Evolutionary conservation across 2,888 invertebrate genomes (phyloP), one percentile per base, ranked within the genome.

Genomic region (Tridacna gigas): DNA sequence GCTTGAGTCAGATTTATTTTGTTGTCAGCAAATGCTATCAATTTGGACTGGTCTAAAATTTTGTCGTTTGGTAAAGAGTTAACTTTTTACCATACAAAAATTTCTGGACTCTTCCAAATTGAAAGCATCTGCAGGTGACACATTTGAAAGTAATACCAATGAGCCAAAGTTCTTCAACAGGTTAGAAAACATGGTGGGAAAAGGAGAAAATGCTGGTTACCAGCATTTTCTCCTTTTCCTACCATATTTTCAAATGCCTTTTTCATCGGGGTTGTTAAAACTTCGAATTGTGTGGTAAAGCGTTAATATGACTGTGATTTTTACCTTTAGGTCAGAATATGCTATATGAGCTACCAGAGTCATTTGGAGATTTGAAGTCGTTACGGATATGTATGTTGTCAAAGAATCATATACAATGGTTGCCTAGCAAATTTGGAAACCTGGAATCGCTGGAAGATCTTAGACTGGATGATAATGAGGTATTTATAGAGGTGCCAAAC

Each of bases 381-480:
- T 84, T 93, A 22, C 86, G 87, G 60, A 82, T 91, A 9, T 92
- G 92, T 81, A 82, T 89, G 71, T 74, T 93, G 67, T 92, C 93
- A 25, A 91, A 90, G 80, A 93, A 93, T 79, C 89, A 90, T 51
- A 78, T 93, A 5, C 89, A 89, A 80, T 88, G 89, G 76, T 81
- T 94, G 56, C 94, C 93, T n/a, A 84, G 88, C 37, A 86, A 88
- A 48, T 91, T 94, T 89, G 94, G 94, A n/a, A 71, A 90, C 73
- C 89, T 93, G n/a, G 25, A 83, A 12, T 77, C 84, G 15, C 86
- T 94, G 56, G 90, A 90, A 74, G 93, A 93, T 66, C 88, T 93
- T 0, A 83, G 90, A 65, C 71, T 93, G 26, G 93, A 93, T 84
- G 90, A 90, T 77, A 93, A 93, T 86, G 79, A 86, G 90, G 93